These are phyloP conservation scores for Pelodytes ibericus DNA, from an alignment of 2,797 vertebrate genomes.

Conservation along the genomic window DNA sequence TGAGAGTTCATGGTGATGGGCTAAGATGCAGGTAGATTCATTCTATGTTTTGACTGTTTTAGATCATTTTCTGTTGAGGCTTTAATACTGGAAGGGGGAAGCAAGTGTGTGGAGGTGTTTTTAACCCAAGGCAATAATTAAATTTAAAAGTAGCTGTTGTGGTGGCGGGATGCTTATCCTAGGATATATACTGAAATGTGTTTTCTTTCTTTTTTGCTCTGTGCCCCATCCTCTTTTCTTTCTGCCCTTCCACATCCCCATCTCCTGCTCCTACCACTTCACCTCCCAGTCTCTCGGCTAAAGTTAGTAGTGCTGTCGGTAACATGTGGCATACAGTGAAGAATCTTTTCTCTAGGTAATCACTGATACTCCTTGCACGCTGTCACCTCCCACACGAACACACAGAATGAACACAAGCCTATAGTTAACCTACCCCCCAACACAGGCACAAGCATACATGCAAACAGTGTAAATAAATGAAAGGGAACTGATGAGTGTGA, in stretches of 20 bases:
- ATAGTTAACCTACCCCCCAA: too few relatives aligned
- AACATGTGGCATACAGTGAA: slow-evolving; percentile 96
- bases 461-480: too few relatives aligned
- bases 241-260: slow-evolving; percentile 63
- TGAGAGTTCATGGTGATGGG: slow-evolving; percentile 44
- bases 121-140: too few relatives aligned
- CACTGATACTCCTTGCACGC: slow-evolving; percentile 56
- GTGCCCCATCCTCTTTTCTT: slow-evolving; percentile 61
- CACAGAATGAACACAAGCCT: background rate
- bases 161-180: background rate
- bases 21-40: background rate
- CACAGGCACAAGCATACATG: too few relatives aligned
- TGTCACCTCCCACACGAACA: background rate
- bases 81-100: too few relatives aligned
- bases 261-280: slow-evolving; percentile 64
- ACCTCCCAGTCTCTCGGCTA: slow-evolving; percentile 90
- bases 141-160: too few relatives aligned
- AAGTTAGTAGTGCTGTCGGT: slow-evolving; percentile 94
- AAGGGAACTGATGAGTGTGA: too few relatives aligned
- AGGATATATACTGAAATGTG: slow-evolving; percentile 67
- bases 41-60: background rate
- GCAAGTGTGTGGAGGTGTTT: too few relatives aligned
- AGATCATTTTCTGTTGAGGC: too few relatives aligned
- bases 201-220: slow-evolving; percentile 75
- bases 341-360: slow-evolving; percentile 96